Evolutionary conservation across 1,140 invertebrate genomes (phyloP).

Genomic region (Ceratosolen solmsi): DNA sequence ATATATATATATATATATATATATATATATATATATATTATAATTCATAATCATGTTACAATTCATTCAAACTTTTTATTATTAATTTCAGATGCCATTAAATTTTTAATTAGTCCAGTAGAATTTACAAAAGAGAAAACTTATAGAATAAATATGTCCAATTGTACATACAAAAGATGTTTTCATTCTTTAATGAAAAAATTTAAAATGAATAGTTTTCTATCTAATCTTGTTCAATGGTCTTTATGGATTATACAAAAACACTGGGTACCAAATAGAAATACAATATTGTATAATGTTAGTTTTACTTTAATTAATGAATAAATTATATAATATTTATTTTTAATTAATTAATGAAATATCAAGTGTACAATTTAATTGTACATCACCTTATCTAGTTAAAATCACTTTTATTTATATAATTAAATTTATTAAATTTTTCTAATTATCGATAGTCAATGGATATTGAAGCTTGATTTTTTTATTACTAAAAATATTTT

Average conservation of each 20-base stretch:
- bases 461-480: neutral
- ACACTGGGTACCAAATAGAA: neutral
- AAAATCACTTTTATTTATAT: too few species aligned
- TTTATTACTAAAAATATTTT: neutral
- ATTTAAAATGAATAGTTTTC: slow-evolving; percentile 36
- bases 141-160: slow-evolving; percentile 27
- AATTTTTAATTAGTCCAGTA: neutral
- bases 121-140: neutral
- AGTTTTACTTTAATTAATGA: neutral
- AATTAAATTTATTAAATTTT: too few species aligned
- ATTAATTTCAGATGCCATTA: neutral
- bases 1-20: neutral
- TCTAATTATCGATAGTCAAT: too few species aligned
- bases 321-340: neutral
- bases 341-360: neutral
- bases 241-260: slow-evolving; percentile 15
- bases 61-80: neutral
- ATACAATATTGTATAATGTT: slow-evolving; percentile 23
- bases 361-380: too few species aligned
- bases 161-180: slow-evolving; percentile 2
- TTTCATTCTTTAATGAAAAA: slow-evolving; percentile 23
- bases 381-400: too few species aligned
- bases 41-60: neutral
- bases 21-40: neutral
- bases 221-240: neutral